A percentile compares a stretch with the other conserved stretches of the same genome.
Evolutionary conservation across 2,113 vertebrate species (phyloP).

Genomic region (Eira barbara): DNA sequence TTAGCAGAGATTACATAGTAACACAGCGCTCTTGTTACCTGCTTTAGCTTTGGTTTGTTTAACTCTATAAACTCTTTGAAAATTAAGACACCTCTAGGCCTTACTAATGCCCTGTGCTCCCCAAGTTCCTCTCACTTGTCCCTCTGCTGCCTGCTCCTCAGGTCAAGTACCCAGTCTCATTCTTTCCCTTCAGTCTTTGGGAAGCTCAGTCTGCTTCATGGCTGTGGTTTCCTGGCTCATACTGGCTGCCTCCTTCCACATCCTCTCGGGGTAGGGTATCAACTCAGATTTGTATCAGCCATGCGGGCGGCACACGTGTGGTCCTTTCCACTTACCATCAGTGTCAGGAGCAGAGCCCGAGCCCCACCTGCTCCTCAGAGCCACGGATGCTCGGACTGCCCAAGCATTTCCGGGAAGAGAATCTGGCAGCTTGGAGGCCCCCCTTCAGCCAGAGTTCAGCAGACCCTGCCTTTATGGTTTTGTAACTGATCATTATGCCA

Average conservation of each 20-base stretch:
- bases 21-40: not conserved
- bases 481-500: not conserved
- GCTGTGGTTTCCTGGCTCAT: not conserved
- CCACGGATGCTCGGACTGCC: not conserved
- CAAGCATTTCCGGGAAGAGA: not conserved
- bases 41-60: not conserved
- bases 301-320: accelerated
- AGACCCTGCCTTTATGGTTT: not conserved
- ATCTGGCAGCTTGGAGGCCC: no score
- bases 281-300: not conserved
- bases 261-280: accelerated
- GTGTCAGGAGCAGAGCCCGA: not conserved
- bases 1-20: not conserved
- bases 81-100: not conserved
- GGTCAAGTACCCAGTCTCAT: not conserved
- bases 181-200: not conserved
- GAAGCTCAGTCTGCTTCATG: not conserved
- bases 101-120: not conserved
- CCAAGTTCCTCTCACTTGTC: not conserved
- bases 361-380: not conserved
- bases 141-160: not conserved
- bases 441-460: not conserved
- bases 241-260: not conserved
- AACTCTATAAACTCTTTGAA: not conserved
- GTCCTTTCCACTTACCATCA: not conserved